Evolutionary conservation across 1,140 invertebrate genomes (phyloP), one percentile per base, ranked within the genome.

Genomic region (Solenopsis invicta): DNA sequence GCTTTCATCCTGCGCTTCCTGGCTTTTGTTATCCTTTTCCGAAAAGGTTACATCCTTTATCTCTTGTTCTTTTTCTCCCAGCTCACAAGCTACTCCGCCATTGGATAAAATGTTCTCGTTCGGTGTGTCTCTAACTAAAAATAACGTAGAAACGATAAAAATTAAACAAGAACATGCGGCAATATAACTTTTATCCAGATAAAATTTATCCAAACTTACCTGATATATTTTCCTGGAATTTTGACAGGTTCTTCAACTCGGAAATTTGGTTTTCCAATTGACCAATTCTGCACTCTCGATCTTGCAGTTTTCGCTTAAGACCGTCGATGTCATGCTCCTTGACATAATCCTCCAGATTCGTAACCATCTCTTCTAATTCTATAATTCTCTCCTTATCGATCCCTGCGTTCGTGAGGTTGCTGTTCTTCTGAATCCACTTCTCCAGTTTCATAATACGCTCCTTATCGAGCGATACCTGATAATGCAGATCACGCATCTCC

Each of bases 331-430:
- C 92, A 16, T 95, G 93, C 34, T 94, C 76, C 4, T 92, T 94
- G 12, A 95, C 94, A 24, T 95, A 95, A 4, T 94, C 87, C 37
- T 95, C 94, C 37, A 95, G 52, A 71, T 91, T 91, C 2, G 93
- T 94, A 4, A 95, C 93, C 93, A 94, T 95, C 13, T 94, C 90
- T 45, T 95, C 94, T 21, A 95, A 74, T 66, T 94, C 93, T 45
- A 94, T 86, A 16, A 95, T 92, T 13, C 94, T 89, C 0, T 91
- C 90, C 62, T 92, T 93, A 41, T 93, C 92, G n/a, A 95, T 93
- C 21, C 92, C 92, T 0, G 87, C 62, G 3, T 92, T 86, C 13
- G 84, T 90, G 29, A 54, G 72, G 0, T 92, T 92, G 0, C 91
- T 92, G 81, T 93, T 93, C 52, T 87, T 90, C 59, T 93, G 92